Conservation (phyloP, 1,140 invertebrate species). For the Bombus ignitus region DNA sequence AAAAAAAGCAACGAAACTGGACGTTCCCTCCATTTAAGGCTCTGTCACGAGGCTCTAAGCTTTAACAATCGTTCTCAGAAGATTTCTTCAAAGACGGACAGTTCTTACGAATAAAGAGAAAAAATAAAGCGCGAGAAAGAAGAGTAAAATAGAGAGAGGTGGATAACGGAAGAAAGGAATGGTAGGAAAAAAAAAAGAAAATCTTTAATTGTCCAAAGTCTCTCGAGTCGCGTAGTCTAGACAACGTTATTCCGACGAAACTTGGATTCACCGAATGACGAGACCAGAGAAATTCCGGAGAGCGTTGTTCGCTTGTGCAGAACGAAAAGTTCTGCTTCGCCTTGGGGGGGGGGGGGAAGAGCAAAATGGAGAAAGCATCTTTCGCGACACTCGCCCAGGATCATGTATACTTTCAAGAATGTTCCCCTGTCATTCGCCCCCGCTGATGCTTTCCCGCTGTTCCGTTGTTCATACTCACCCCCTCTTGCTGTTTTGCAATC, state of each 20-base stretch:
- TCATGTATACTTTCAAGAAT: slow-evolving; percentile 26
- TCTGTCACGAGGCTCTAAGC: neutral
- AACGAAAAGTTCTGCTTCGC: neutral
- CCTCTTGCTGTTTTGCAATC: neutral
- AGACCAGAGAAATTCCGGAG: neutral
- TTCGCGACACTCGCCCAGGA: slow-evolving; percentile 10
- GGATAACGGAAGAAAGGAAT: neutral
- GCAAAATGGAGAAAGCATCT: slow-evolving; percentile 7
- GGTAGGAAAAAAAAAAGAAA: neutral
- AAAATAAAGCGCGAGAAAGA: no score
- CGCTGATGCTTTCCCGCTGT: slow-evolving; percentile 23
- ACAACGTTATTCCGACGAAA: slow-evolving; percentile 16
- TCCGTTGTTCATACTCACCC: slow-evolving; percentile 13
- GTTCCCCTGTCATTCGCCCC: slow-evolving; percentile 13
- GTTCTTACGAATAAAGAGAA: neutral
- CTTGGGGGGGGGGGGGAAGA: neutral
- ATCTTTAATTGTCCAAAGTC: slow-evolving; percentile 36
- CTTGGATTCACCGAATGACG: neutral
- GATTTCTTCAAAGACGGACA: neutral
- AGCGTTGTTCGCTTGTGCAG: slow-evolving; percentile 8
- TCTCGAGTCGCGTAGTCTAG: slow-evolving; percentile 6
- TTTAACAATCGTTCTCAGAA: slow-evolving; percentile 16
- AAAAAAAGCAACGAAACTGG: neutral
- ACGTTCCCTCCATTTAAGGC: slow-evolving; percentile 1
- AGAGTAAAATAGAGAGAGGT: neutral